Base-by-base conservation (phyloP, 53 echinoderm and acorn worm genomes). In the Echinarachnius parma region DNA sequence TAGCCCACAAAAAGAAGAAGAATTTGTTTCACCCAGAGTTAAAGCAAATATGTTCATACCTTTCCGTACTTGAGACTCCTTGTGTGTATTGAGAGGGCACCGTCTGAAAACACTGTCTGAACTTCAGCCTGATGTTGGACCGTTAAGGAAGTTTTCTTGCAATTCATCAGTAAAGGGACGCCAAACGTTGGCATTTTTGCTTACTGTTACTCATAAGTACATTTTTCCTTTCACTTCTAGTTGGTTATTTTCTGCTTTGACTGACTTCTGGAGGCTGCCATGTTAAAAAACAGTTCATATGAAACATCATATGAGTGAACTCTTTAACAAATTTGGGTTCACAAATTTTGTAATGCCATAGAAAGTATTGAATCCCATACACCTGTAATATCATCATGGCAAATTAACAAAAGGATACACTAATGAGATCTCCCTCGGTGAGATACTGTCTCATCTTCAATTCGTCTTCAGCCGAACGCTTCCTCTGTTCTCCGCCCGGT, bases 31-130 rank as follows among this genome's bases (percentile, higher is more conserved):
- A n/a, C n/a, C n/a, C n/a, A n/a, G n/a, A n/a, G n/a, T n/a, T n/a
- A n/a, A n/a, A n/a, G n/a, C n/a, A n/a, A n/a, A n/a, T n/a, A 9
- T 39, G 42, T 0, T 9, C 3, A 10, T 66, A 87, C 95, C 95
- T 90, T 94, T 34, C 95, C 95, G 63, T 94, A 94, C 60, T 96
- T 91, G 21, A 96, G 80, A 75, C 90, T 95, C 35, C 96, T 84
- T 64, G 96, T 95, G 66, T 96, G 96, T 21, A 96, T 66, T 4
- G 96, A 96, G 2, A 96, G 77, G 27, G 83, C 82, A 13, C 96
- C 96, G 34, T 91, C 91, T 32, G 78, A 70, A 69, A 53, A 96
- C 16, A 96, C 91, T 4, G 82, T 76, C 74, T 96, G 96, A 14
- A 96, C 96, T 34, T 96, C 96, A 1, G 96, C 96, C 96, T 91